These are phyloP conservation scores for Agonopterix alstromeriana DNA, from an alignment of 2,888 invertebrate species.

Conservation along the genomic window DNA sequence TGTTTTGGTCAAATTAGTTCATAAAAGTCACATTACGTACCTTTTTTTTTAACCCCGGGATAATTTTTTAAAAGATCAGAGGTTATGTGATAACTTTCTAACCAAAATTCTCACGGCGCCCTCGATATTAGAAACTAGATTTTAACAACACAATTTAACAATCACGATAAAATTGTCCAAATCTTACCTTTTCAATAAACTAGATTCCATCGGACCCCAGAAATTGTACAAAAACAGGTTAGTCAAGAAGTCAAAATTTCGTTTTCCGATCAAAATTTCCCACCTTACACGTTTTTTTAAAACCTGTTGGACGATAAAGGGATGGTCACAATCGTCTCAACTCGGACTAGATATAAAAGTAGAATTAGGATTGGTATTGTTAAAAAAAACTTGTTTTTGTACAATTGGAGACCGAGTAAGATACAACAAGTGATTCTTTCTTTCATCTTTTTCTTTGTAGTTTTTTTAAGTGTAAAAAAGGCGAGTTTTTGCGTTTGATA, in stretches of 20 bases:
- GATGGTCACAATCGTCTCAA: constrained; percentile 16
- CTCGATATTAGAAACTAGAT: constrained; percentile 17
- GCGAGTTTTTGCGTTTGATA: too few relatives aligned
- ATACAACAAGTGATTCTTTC: too few relatives aligned
- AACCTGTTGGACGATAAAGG: constrained; percentile 40
- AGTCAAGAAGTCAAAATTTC: constrained; percentile 28
- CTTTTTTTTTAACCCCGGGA: too few relatives aligned
- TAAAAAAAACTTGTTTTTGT: constrained; percentile 23
- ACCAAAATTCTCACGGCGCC: constrained; percentile 29
- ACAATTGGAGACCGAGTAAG: background rate
- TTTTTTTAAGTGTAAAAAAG: too few relatives aligned
- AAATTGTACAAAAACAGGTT: constrained; percentile 32
- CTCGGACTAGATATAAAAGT: constrained; percentile 29
- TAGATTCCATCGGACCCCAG: constrained; percentile 22
- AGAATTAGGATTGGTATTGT: constrained; percentile 24
- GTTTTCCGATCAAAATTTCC: constrained; percentile 27
- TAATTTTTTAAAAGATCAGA: too few relatives aligned
- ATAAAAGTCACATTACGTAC: too few relatives aligned
- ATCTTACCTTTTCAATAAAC: constrained; percentile 35
- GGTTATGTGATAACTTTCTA: background rate
- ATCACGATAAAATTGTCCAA: constrained; percentile 18
- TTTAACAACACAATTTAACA: constrained; percentile 15
- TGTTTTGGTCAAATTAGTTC: too few relatives aligned
- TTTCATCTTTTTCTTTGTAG: too few relatives aligned
- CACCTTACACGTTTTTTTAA: constrained; percentile 34